A percentile compares a stretch with the other conserved stretches of the same genome.
phyloP scores from a whole-genome alignment of 2,888 invertebrate species.

The Hermodice carunculata region DNA sequence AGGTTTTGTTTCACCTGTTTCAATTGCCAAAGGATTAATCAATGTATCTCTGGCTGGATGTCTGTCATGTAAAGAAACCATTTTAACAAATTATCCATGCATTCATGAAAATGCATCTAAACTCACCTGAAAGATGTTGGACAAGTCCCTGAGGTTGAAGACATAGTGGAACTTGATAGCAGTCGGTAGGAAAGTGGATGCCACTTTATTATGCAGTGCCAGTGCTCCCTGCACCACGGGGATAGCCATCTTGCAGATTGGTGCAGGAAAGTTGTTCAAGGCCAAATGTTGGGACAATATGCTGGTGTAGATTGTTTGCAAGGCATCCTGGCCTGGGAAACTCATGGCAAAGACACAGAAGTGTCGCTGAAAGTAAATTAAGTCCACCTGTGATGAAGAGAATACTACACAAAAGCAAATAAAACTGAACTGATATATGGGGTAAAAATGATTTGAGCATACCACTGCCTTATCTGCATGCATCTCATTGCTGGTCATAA shows the following conservation, averaged over 20 bases:
- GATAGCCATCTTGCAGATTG: constrained; percentile 78
- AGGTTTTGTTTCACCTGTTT: not conserved
- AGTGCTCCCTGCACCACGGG: constrained; percentile 87
- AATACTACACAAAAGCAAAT: no score
- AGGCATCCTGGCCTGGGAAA: constrained; percentile 86
- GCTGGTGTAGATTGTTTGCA: constrained; percentile 88
- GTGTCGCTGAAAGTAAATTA: constrained; percentile 65
- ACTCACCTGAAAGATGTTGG: constrained; percentile 91
- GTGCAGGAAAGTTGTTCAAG: constrained; percentile 66
- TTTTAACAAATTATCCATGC: not conserved
- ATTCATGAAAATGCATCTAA: not conserved
- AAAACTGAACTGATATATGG: no score
- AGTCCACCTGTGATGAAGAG: no score
- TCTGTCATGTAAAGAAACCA: not conserved
- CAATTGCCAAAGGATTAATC: no score
- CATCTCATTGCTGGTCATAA: no score
- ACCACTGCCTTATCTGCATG: no score
- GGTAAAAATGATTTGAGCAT: no score
- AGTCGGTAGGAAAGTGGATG: constrained; percentile 91
- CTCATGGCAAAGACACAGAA: constrained; percentile 74
- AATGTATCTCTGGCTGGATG: no score
- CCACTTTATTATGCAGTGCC: constrained; percentile 86
- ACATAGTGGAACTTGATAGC: constrained; percentile 97
- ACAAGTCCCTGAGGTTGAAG: constrained; percentile 94
- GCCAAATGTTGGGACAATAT: constrained; percentile 75